Evolutionary conservation across 1,140 invertebrate genomes (phyloP).

Genomic region (Drosophila pandora): DNA sequence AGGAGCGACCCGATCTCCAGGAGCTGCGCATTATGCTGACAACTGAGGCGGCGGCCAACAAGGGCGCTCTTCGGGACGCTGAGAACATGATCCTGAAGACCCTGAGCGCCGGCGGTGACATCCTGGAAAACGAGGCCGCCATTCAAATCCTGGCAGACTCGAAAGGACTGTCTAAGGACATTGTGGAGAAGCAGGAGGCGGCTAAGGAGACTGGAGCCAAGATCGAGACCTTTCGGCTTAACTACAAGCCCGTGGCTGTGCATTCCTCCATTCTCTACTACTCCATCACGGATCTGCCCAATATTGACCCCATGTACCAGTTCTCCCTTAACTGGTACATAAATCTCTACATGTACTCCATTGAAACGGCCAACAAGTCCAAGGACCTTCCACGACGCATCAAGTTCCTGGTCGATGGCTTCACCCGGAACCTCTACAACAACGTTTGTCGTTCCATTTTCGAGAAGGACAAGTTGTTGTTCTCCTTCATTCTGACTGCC

Average conservation of each 20-base stretch:
- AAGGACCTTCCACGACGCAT: conserved; percentile 90
- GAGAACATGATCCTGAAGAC: conserved; percentile 96
- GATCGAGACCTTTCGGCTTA: conserved; percentile 92
- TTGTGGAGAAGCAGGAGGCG: conserved; percentile 92
- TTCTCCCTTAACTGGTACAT: conserved; percentile 97
- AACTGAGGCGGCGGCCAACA: conserved; percentile 93
- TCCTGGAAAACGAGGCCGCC: conserved; percentile 96
- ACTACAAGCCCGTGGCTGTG: conserved; percentile 92
- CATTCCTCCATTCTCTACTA: conserved; percentile 96
- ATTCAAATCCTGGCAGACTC: conserved; percentile 94
- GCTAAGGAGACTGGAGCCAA: conserved; percentile 88
- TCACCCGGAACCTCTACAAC: conserved; percentile 94
- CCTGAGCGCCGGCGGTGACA: conserved; percentile 93
- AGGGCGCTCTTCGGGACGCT: conserved; percentile 91
- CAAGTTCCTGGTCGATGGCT: conserved; percentile 90
- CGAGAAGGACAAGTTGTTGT: conserved; percentile 97
- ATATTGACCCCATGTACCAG: conserved; percentile 98
- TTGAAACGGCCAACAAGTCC: conserved; percentile 94
- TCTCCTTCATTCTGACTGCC: conserved; percentile 95
- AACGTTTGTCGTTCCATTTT: conserved; percentile 96
- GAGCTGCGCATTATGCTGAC: conserved; percentile 94
- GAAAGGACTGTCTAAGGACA: conserved; percentile 92
- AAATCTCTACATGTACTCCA: conserved; percentile 94
- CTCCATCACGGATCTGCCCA: conserved; percentile 95
- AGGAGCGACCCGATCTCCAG: conserved; percentile 95